phyloP scores from a whole-genome alignment of 1,140 invertebrate genomes.

The Akabosia matsudoensis region DNA sequence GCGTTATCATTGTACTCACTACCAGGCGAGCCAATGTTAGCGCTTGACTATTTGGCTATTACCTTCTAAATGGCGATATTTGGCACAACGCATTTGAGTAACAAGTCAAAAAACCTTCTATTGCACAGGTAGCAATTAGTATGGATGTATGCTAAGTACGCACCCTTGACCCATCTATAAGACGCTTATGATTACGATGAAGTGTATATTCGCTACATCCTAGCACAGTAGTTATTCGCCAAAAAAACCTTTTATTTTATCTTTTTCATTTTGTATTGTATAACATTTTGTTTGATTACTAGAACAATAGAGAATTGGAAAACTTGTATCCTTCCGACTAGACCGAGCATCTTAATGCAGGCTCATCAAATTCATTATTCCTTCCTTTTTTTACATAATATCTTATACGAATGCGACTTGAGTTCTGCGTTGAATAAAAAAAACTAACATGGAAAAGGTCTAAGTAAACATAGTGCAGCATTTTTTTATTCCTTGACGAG shows the following conservation, averaged over 20 bases:
- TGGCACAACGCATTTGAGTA: background rate
- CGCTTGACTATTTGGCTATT: background rate
- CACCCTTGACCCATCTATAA: constrained; percentile 5
- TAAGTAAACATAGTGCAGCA: too few species aligned
- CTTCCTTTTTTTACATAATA: too few species aligned
- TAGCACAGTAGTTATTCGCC: background rate
- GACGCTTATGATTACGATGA: background rate
- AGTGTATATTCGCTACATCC: background rate
- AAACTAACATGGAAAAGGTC: too few species aligned
- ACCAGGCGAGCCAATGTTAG: background rate
- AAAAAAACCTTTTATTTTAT: too few species aligned
- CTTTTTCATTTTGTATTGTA: too few species aligned
- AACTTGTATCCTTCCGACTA: background rate
- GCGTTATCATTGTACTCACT: background rate
- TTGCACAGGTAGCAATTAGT: background rate
- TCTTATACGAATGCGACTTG: too few species aligned
- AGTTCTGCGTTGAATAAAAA: too few species aligned
- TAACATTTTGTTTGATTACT: too few species aligned
- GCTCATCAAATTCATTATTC: too few species aligned
- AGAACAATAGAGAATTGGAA: too few species aligned
- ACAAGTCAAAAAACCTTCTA: background rate
- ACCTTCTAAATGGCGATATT: background rate
- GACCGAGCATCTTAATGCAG: too few species aligned
- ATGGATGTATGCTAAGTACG: background rate
- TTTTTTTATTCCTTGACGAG: too few species aligned